Evolutionary conservation across 2,888 invertebrate genomes (phyloP), one percentile per base, ranked within the genome.

Genomic region (Dermolepida albohirtum): DNA sequence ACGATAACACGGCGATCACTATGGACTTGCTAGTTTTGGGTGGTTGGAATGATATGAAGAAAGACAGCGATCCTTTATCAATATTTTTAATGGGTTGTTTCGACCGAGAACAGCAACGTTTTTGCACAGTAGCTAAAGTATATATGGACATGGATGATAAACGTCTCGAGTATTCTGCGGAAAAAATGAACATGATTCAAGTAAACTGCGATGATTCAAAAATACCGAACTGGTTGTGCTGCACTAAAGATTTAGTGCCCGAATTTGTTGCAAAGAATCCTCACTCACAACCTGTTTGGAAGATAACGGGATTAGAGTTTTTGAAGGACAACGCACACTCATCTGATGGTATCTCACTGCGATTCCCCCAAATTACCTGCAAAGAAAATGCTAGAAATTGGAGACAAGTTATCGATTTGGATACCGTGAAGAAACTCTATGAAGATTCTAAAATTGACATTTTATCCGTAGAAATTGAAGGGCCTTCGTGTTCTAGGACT

Each of bases 291-390:
- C 96, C 96, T 0, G 93, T 98, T 7, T 97, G 97, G 97, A 97
- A 97, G 85, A 95, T 97, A 68, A 94, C 95, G 0, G 95, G 92
- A 0, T 92, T 93, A 0, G 93, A 93, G 81, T 88, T 93, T 73
- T 89, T 91, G 80, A 90, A 92, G 1, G 91, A 92, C 1, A 90
- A 90, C 65, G 87, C 92, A 5, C 97, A 97, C 79, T 96, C 97
- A 1, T 96, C 97, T 0, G 90, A 92, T 76, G 96, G 97, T 1
- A 96, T 98, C 76, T 97, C 97, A 1, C 94, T 97, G 50, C 86
- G 97, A 63, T 97, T 97, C 85, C 97, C 97, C 0, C 88, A 97
- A 74, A 94, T 97, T 0, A 92, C 92, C 0, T 87, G 87, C 74
- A 89, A 96, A 71, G 87, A 97, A 65, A 84, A 88, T 63, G 97